Percentiles rank a stretch among this genome's conserved stretches.
phyloP scores from a whole-genome alignment of 2,888 invertebrate species.

The Seira musarum region DNA sequence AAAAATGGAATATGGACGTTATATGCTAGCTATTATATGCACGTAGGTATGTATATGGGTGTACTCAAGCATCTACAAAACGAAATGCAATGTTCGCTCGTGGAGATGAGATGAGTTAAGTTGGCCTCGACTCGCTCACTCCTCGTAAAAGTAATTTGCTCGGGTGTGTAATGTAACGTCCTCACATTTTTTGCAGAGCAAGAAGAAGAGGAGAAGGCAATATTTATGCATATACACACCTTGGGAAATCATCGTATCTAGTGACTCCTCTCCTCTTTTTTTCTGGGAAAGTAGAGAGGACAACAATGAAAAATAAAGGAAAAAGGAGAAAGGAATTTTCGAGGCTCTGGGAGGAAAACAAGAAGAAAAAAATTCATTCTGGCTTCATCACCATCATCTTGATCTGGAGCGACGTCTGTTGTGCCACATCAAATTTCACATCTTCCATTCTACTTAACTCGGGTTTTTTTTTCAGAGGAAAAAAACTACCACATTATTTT shows the following conservation, averaged over 20 bases:
- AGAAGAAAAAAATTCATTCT: slow-evolving; percentile 38
- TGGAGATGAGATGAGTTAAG: no score
- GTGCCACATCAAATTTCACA: slow-evolving; percentile 20
- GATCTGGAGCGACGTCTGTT: slow-evolving; percentile 5
- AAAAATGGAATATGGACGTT: background rate
- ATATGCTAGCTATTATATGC: no score
- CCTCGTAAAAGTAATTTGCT: slow-evolving; percentile 1
- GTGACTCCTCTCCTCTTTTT: slow-evolving; percentile 17
- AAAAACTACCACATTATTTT: background rate
- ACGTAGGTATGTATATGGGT: no score
- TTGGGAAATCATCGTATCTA: slow-evolving; percentile 52
- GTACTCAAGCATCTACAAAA: no score
- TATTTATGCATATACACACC: slow-evolving; percentile 43
- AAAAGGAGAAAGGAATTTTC: background rate
- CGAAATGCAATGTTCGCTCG: no score
- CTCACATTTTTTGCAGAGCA: background rate
- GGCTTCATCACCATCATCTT: slow-evolving; percentile 31
- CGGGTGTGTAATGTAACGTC: background rate
- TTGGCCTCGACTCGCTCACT: background rate
- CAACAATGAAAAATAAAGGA: slow-evolving; percentile 16
- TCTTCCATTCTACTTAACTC: slow-evolving; percentile 17
- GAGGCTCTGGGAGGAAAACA: background rate
- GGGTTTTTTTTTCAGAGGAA: background rate
- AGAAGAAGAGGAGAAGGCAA: background rate
- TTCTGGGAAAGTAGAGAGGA: background rate